Evolutionary conservation across 2,797 vertebrate genomes (phyloP), one percentile per base, ranked within the genome.

Genomic region (Odontamblyopus lacepedii): DNA sequence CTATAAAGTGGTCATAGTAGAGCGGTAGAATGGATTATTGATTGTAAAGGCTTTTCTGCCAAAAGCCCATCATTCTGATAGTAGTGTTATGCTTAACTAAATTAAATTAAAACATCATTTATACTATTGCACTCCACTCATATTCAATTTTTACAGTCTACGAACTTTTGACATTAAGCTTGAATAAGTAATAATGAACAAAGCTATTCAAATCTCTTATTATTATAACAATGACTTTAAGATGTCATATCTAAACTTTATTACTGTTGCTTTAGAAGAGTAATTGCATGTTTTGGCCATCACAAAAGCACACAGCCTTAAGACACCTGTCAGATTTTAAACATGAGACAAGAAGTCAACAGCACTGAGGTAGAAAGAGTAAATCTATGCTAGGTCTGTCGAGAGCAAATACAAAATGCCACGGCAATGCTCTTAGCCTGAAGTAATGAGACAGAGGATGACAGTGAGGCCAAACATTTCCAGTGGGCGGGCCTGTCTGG

Each of bases 401-500:
- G 68, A 62, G 56, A 32, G 67, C 12, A 64, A 77, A 61, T 71
- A 53, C 50, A 0, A 69, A 27, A 75, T 15, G 64, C 1, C 51
- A n/a, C 35, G 76, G 18, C 55, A 70, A 78, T 60, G 63, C 1
- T 6, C 57, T 65, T 38, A n/a, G 56, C 30, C 51, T 66, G 19
- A 60, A 57, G 63, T 64, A 64, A 41, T 67, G 61, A 67, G 26
- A 73, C 70, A 62, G 15, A 55, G 2, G 32, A 66, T 73, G 69
- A 79, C 60, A 82, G 63, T 48, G 70, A 84, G 72, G 74, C 35
- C 79, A 84, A 90, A 83, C 48, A 86, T 77, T 80, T 87, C 64
- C 74, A 88, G 76, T 78, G 83, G 87, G 86, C 80, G 85, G 87
- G 76, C 69, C 78, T 70, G 35, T 72, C 75, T 79, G 63, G 68